phyloP scores from a whole-genome alignment of 1,140 invertebrate species.

The Diprion similis region DNA sequence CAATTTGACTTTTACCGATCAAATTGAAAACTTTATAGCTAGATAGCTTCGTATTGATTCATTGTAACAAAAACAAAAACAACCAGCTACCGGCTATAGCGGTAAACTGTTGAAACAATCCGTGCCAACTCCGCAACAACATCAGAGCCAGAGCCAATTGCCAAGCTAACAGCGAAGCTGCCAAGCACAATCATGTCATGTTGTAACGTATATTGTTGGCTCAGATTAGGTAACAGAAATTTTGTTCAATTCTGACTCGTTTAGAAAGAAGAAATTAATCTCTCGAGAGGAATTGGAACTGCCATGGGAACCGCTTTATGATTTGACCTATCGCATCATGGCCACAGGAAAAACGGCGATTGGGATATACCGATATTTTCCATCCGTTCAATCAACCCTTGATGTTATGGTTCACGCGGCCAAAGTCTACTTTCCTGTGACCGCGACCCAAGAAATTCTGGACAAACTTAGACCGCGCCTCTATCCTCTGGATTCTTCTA shows the following conservation, averaged over 20 bases:
- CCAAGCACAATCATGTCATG: too few relatives aligned
- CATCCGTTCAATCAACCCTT: slow-evolving; percentile 54
- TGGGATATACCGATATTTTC: slow-evolving; percentile 70
- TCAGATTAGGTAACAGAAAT: neutral
- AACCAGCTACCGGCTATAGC: too few relatives aligned
- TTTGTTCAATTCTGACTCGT: slow-evolving; percentile 29
- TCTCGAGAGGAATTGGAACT: slow-evolving; percentile 81
- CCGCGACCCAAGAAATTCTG: slow-evolving; percentile 86
- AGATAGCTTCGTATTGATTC: too few relatives aligned
- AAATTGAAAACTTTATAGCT: too few relatives aligned
- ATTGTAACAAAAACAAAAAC: too few relatives aligned
- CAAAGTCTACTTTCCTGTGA: slow-evolving; percentile 58
- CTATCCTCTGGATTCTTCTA: slow-evolving; percentile 71
- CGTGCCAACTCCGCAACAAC: too few relatives aligned
- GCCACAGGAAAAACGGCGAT: slow-evolving; percentile 59
- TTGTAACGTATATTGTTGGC: too few relatives aligned
- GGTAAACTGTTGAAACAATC: too few relatives aligned
- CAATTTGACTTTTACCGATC: too few relatives aligned
- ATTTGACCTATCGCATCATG: slow-evolving; percentile 64
- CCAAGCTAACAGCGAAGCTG: too few relatives aligned
- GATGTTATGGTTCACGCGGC: slow-evolving; percentile 39
- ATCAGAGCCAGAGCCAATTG: too few relatives aligned
- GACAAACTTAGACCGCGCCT: slow-evolving; percentile 81
- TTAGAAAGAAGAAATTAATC: slow-evolving; percentile 80
- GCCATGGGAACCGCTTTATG: slow-evolving; percentile 87